These are phyloP conservation scores for Vicugna pacos DNA, from an alignment of 2,113 vertebrate genomes.

Conservation along the genomic window DNA sequence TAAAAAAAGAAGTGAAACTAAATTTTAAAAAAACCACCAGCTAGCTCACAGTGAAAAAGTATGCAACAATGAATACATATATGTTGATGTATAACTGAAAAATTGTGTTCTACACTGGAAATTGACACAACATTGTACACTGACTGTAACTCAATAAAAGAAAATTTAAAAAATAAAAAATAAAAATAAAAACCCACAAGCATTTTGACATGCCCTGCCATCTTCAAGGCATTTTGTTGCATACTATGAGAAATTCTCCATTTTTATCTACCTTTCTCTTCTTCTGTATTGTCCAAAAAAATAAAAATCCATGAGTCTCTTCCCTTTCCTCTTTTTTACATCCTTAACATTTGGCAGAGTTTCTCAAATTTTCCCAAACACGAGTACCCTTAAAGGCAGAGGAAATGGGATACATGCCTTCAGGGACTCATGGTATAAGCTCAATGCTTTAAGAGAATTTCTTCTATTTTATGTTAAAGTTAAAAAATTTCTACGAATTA, in stretches of 20 bases:
- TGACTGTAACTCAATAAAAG: no score
- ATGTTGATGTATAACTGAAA: no score
- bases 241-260: background rate
- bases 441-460: background rate
- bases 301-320: background rate
- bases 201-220: background rate
- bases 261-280: background rate
- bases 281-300: background rate
- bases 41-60: no score
- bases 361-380: background rate
- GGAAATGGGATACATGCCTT: background rate
- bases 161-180: no score
- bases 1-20: no score
- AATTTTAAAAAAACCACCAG: no score
- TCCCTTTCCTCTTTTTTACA: background rate
- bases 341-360: background rate
- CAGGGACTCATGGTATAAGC: background rate
- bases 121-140: no score
- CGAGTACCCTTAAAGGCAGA: background rate
- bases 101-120: no score
- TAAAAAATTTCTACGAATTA: background rate
- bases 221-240: constrained; percentile 2
- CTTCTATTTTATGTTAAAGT: background rate
- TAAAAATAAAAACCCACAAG: background rate
- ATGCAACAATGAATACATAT: no score